Evolutionary conservation across 2,113 vertebrate species (phyloP), one percentile per base, ranked within the genome.

Genomic region (Cyrtonyx montezumae): DNA sequence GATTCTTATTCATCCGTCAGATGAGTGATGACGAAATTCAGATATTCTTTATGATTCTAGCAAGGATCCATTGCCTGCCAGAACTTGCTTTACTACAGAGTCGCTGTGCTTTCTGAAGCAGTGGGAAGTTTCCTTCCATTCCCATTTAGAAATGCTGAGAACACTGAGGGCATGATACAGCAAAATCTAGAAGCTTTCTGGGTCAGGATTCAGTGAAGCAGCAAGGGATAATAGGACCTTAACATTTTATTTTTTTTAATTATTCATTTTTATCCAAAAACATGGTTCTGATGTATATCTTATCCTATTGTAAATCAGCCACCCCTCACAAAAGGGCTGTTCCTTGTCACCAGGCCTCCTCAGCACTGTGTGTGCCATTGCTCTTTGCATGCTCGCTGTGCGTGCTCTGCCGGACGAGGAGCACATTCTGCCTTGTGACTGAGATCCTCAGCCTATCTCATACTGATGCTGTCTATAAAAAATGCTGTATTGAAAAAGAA

Each of bases 371-470:
- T 8, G 26, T 10, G 12, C 34, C 62, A 7, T 23, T 37, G 2
- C 4, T 43, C 11, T 5, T 3, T 2, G 5, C 13, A 25, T 1
- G 0, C 51, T 68, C 34, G 43, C 46, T 62, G 30, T 26, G n/a
- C 6, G 3, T 12, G 26, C 48, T 43, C 43, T 48, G 15, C 26
- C 18, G 43, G 43, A 34, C 10, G 40, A 30, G 59, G 26, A 37
- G 40, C 43, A 4, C 8, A 2, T 65, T 65, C 55, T 46, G 79
- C 53, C 42, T n/a, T 20, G 20, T 11, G 13, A 4, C 10, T 0
- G 2, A 1, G 1, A 32, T 13, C 62, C 49, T 56, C 28, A 25
- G 18, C 18, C 46, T 21, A 8, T 16, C 30, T 42, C 48, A 1
- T 11, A 5, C n/a, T 21, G 9, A 30, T 4, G 10, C 16, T 25